A percentile compares a stretch with the other conserved stretches of the same genome.
Conservation (phyloP, 2,797 vertebrate species). For the Pangasius djambal region DNA sequence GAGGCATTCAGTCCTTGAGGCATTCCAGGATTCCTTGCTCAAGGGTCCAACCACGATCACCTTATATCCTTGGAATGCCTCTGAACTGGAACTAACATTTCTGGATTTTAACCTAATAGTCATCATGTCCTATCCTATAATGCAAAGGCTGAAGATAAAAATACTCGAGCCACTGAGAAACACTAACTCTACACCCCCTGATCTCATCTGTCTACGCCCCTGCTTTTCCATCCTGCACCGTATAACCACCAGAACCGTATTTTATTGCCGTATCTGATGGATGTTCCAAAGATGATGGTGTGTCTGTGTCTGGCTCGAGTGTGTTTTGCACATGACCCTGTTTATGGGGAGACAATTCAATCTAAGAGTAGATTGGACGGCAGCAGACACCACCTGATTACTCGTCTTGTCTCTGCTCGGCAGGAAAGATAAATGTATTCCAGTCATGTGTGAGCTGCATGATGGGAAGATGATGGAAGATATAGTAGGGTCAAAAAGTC, state of each 20-base stretch:
- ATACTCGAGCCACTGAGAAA: neutral
- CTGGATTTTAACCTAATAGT: neutral
- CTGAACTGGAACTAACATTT: neutral
- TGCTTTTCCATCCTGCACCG: neutral
- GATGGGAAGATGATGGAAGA: neutral
- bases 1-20: neutral
- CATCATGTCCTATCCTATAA: neutral
- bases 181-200: neutral
- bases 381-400: slow-evolving; percentile 16
- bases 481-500: neutral
- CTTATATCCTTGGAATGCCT: neutral
- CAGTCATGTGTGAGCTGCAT: too few species aligned
- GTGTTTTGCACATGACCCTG: neutral
- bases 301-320: slow-evolving; percentile 8
- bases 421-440: neutral
- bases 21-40: neutral
- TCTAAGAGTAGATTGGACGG: slow-evolving; percentile 12
- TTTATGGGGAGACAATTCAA: slow-evolving; percentile 21
- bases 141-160: neutral
- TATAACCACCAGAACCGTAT: too few species aligned
- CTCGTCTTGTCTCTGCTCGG: neutral
- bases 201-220: neutral
- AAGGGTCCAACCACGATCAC: neutral
- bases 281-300: neutral
- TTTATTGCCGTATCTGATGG: neutral